Evolutionary conservation across 1,140 invertebrate species (phyloP).

Genomic region (Centruroides sculpturatus): DNA sequence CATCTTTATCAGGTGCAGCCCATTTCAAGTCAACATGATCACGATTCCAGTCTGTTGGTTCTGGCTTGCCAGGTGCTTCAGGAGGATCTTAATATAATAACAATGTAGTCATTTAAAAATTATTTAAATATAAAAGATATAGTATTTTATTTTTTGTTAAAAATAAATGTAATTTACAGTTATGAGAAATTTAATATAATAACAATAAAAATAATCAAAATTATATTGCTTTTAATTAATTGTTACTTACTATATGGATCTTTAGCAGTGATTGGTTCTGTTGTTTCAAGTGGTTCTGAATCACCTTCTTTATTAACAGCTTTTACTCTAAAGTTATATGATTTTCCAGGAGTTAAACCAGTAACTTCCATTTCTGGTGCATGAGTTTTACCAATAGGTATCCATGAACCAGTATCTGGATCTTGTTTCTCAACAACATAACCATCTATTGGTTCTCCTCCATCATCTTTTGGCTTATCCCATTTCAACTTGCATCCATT

Average conservation of each 20-base stretch:
- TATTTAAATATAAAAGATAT: too few relatives aligned
- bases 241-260: constrained; percentile 43
- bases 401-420: constrained; percentile 79
- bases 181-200: too few relatives aligned
- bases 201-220: too few relatives aligned
- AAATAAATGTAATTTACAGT: too few relatives aligned
- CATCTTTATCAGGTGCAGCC: constrained; percentile 71
- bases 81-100: too few relatives aligned
- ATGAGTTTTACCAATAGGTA: constrained; percentile 69
- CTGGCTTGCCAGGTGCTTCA: constrained; percentile 53
- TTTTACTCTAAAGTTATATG: constrained; percentile 96
- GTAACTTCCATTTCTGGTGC: constrained; percentile 80
- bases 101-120: too few relatives aligned
- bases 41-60: constrained; percentile 85
- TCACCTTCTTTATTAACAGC: constrained; percentile 94
- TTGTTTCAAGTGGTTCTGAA: constrained; percentile 80
- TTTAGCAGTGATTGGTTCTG: constrained; percentile 50
- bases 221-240: constrained; percentile 31
- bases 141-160: too few relatives aligned
- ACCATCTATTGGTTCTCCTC: constrained; percentile 49
- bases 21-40: constrained; percentile 85
- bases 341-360: constrained; percentile 78
- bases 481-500: constrained; percentile 32
- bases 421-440: constrained; percentile 92
- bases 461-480: constrained; percentile 30